Evolutionary conservation across 2,113 vertebrate species (phyloP), one percentile per base, ranked within the genome.

Genomic region (Speoplatyrhinus poulsoni): DNA sequence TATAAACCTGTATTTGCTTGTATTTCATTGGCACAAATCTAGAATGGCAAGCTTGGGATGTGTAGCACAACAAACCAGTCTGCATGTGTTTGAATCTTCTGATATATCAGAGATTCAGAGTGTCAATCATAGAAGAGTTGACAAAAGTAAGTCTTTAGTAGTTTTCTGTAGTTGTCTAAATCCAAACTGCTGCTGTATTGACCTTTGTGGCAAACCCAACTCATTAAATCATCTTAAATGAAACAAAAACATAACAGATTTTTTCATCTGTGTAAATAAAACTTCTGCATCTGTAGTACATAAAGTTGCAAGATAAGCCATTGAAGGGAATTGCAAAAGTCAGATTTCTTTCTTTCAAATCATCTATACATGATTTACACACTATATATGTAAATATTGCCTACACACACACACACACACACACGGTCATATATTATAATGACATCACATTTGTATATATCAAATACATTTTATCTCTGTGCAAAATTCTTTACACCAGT

Each of bases 401-500:
- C 66, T 62, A 13, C 58, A 82, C 75, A 76, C 67, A 70, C 49
- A 73, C 69, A 59, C 46, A 70, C 64, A 92, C 86, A 93, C 93
- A 77, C 91, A 94, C 88, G 86, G 93, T 95, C 94, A 90, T 82
- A 87, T 82, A 81, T 79, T 79, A 82, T 61, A 79, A 82, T 79
- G 86, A 88, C 82, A 77, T 88, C 87, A 89, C 86, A 89, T 88
- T 84, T 85, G 76, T 78, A 80, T 78, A 80, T 73, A 66, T 86
- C 82, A 81, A 88, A 91, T 78, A 84, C 71, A 63, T 65, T 84
- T 87, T 77, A 2, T 82, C 69, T 82, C 72, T 98, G 96, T 98
- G 96, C 96, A 26, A 97, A 97, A 90, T 92, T 92, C 91, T 89
- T 85, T 94, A 95, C 93, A 96, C 94, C 96, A 97, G 96, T 97